phyloP scores from a whole-genome alignment of 1,140 invertebrate genomes.

The Mamestra configurata region DNA sequence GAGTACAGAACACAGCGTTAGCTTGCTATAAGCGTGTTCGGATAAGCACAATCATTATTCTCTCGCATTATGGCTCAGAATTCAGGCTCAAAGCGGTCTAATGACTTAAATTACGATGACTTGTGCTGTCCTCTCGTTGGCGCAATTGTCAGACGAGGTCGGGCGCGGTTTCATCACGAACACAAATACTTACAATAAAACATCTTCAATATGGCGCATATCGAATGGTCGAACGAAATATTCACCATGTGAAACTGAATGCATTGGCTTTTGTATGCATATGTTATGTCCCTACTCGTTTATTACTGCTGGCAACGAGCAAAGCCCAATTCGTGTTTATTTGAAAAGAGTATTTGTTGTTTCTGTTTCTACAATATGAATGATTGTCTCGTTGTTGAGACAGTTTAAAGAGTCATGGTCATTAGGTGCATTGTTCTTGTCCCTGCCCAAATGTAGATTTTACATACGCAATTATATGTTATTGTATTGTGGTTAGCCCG shows the following conservation, averaged over 20 bases:
- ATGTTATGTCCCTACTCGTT: not conserved
- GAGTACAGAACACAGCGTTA: not conserved
- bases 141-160: conserved; percentile 79
- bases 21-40: not conserved
- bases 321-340: not conserved
- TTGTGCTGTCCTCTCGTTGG: conserved; percentile 77
- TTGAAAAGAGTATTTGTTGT: not conserved
- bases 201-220: conserved; percentile 58
- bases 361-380: not conserved
- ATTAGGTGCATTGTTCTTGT: conserved; percentile 5
- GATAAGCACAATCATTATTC: conserved; percentile 28
- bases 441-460: conserved; percentile 11
- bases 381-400: not conserved
- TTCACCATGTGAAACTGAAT: conserved; percentile 17
- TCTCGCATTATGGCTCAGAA: conserved; percentile 11
- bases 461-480: conserved; percentile 17
- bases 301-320: not conserved
- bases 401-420: not conserved
- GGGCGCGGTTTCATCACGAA: conserved; percentile 78
- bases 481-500: not conserved
- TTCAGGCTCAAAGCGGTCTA: conserved; percentile 54
- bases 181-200: conserved; percentile 74
- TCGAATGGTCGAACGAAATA: conserved; percentile 5
- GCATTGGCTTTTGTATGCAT: conserved; percentile 20
- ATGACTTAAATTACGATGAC: conserved; percentile 82